Evolutionary conservation across 1,140 invertebrate genomes (phyloP).

Genomic region (honey bee (Apis mellifera)): Amel_HAv3.1 CM009944.2:8543501-8544000

Average conservation of each 20-base stretch:
- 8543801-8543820: background rate
- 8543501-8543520: conserved; percentile 44
- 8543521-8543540: conserved; percentile 29
- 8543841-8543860: background rate
- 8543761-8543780: conserved; percentile 60
- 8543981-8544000: conserved; percentile 38
- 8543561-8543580: conserved; percentile 27
- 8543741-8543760: conserved; percentile 57
- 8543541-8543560: background rate
- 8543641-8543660: conserved; percentile 12
- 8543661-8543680: conserved; percentile 21
- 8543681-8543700: conserved; percentile 33
- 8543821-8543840: background rate
- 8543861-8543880: background rate
- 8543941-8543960: background rate
- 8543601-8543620: too few species aligned
- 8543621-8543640: too few species aligned
- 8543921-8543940: background rate
- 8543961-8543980: conserved; percentile 4
- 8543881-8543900: too few species aligned
- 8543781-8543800: conserved; percentile 23
- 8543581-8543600: conserved; percentile 9
- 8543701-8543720: conserved; percentile 57
- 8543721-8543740: conserved; percentile 60
- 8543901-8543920: too few species aligned